phyloP scores from a whole-genome alignment of 2,113 vertebrate species.

The Vireo altiloquus region DNA sequence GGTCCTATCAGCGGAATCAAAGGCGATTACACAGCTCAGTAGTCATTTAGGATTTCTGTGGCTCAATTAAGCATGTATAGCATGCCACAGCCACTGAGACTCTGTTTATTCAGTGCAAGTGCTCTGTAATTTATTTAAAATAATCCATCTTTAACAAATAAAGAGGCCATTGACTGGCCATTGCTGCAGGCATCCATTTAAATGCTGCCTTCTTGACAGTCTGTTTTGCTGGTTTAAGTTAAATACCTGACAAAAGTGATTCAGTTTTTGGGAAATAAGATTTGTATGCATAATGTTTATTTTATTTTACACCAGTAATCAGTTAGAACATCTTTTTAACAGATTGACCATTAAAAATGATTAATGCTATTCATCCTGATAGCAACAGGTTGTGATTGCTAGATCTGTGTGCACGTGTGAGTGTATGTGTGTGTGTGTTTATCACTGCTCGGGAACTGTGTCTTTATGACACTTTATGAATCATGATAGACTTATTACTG shows the following conservation, averaged over 20 bases:
- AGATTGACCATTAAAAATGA: constrained; percentile 74
- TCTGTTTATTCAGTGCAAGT: constrained; percentile 99
- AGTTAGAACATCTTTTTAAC: constrained; percentile 45
- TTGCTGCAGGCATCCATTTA: constrained; percentile 88
- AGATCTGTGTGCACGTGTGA: background rate
- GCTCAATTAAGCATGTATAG: constrained; percentile 87
- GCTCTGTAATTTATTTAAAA: constrained; percentile 99
- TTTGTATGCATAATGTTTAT: constrained; percentile 67
- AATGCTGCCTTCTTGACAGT: constrained; percentile 84
- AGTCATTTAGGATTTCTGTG: constrained; percentile 93
- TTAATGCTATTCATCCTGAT: constrained; percentile 70
- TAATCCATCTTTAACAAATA: constrained; percentile 99
- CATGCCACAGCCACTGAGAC: constrained; percentile 89
- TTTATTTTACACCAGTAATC: constrained; percentile 72
- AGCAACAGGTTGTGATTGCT: constrained; percentile 49
- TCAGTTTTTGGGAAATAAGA: constrained; percentile 69
- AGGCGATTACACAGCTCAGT: constrained; percentile 84
- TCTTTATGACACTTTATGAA: constrained; percentile 57
- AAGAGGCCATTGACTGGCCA: constrained; percentile 94
- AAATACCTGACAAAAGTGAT: constrained; percentile 81
- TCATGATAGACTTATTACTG: constrained; percentile 48
- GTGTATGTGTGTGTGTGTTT: background rate
- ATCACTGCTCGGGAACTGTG: constrained; percentile 18
- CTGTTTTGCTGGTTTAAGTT: constrained; percentile 82
- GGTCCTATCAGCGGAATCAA: constrained; percentile 88